A percentile compares a stretch with the other conserved stretches of the same genome.
phyloP scores from a whole-genome alignment of 2,797 vertebrate genomes.

The Sebastes minor region DNA sequence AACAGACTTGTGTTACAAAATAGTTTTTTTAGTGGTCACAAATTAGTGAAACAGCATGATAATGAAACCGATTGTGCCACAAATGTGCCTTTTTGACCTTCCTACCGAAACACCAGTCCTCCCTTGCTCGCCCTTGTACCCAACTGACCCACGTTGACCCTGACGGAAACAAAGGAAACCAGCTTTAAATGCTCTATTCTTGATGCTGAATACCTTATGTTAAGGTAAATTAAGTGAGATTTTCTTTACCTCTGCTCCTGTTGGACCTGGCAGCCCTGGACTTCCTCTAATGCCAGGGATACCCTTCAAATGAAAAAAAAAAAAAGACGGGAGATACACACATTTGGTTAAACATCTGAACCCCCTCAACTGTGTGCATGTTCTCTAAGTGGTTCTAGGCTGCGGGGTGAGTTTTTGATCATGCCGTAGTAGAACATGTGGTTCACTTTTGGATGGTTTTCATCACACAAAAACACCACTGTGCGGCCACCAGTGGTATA shows the following conservation, averaged over 20 bases:
- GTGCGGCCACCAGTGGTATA: constrained; percentile 42
- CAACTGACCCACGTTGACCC: constrained; percentile 88
- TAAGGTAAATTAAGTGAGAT: not conserved
- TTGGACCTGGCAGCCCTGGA: constrained; percentile 85
- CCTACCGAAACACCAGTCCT: constrained; percentile 88
- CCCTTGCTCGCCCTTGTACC: constrained; percentile 91
- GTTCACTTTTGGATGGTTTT: constrained; percentile 58
- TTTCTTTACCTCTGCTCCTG: constrained; percentile 86
- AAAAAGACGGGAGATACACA: constrained; percentile 33
- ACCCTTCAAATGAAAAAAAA: constrained; percentile 80
- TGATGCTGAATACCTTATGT: not conserved
- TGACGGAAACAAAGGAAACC: constrained; percentile 64
- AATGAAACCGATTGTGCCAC: not conserved
- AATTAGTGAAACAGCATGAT: not conserved
- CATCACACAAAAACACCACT: constrained; percentile 38
- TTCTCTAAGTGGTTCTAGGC: constrained; percentile 28
- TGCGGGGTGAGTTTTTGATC: constrained; percentile 35
- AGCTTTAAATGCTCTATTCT: not conserved
- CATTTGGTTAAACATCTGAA: constrained; percentile 32
- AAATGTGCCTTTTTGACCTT: constrained; percentile 50
- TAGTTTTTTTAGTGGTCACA: not conserved
- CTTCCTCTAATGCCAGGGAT: constrained; percentile 87
- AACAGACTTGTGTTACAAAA: constrained; percentile 34
- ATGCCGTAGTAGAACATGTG: constrained; percentile 47
- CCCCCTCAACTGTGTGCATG: constrained; percentile 30